Evolutionary conservation across 1,140 invertebrate genomes (phyloP), one percentile per base, ranked within the genome.

Genomic region (Tetramorium alpestre): DNA sequence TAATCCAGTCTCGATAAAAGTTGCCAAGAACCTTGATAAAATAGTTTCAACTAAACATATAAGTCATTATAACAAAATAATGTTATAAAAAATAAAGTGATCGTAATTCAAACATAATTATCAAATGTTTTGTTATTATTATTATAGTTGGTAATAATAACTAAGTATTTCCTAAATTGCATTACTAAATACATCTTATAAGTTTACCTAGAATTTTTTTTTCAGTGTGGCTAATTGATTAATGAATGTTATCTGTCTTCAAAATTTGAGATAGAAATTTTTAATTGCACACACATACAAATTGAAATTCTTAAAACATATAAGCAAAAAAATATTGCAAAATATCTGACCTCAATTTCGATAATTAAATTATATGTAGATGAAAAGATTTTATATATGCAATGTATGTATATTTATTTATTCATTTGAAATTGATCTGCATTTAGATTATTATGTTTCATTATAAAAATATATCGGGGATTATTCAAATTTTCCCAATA

Each of bases 371-470:
- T 47, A 58, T 44, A 70, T 4, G 5, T 11, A 65, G 18, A 33
- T 16, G 28, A 62, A 28, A 62, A 5, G 16, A 7, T 41, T 33
- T 49, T 60, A 44, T 16, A 62, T 72, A 7, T 16, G 41, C 10
- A 6, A 33, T 33, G 33, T 33, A 33, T 33, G 33, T 33, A 33
- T 33, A 33, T 33, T 33, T 33, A 33, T 33, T 33, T 33, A 33
- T 33, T 33, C 4, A 33, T 33, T 33, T 75, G 6, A 1, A n/a
- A 3, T n/a, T 10, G n/a, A 13, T 69, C 22, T 47, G 0, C 6
- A 69, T 56, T 41, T 58, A 16, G 6, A 75, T 75, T 75, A 22
- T 41, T 73, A 13, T 3, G 28, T 41, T 64, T 77, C 47, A 60
- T 25, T 44, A 10, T 0, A 3, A 28, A 64, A 44, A 10, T 33